Evolutionary conservation across 2,113 vertebrate genomes (phyloP), one percentile per base, ranked within the genome.

Genomic region (Anas platyrhynchos): DNA sequence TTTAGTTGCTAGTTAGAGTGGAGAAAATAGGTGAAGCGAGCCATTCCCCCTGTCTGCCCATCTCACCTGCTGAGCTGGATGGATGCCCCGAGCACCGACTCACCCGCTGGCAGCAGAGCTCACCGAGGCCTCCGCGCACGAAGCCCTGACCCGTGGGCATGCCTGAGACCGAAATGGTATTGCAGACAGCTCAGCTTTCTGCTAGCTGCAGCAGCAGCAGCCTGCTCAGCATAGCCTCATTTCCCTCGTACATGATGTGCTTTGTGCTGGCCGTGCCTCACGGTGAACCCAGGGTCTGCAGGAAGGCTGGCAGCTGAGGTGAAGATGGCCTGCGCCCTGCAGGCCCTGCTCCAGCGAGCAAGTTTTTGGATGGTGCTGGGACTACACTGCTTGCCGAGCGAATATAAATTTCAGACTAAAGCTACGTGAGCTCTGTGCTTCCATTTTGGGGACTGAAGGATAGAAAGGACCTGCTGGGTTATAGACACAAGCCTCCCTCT

Each of bases 251-350:
- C 71, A 10, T 71, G 59, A 27, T 9, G 1, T 11, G 63, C 25
- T 65, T 29, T 31, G 59, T 32, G 4, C 13, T 83, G 44, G 31
- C 34, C 48, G 17, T 86, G 63, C 55, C 63, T 50, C 63, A 11
- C 2, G 48, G 62, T 2, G 3, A 61, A 68, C 21, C 31, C 78
- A 54, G 36, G 7, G 1, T 26, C 76, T 25, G 72, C 26, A 66
- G 11, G 36, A 34, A 8, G 0, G 2, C 16, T 2, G 1, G 91
- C 0, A 5, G 56, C 1, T 2, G 71, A 23, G 52, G 86, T 1
- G 6, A 26, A 16, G 38, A 58, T 1, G 2, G 59, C 7, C 0
- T 0, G 25, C 36, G 31, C 62, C 3, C 48, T 5, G 73, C 68
- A 38, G 46, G 46, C 18, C 46, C 46, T 48, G 61, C 74, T 11